Evolutionary conservation across 2,888 invertebrate species (phyloP).

Genomic region (Noctua janthe): DNA sequence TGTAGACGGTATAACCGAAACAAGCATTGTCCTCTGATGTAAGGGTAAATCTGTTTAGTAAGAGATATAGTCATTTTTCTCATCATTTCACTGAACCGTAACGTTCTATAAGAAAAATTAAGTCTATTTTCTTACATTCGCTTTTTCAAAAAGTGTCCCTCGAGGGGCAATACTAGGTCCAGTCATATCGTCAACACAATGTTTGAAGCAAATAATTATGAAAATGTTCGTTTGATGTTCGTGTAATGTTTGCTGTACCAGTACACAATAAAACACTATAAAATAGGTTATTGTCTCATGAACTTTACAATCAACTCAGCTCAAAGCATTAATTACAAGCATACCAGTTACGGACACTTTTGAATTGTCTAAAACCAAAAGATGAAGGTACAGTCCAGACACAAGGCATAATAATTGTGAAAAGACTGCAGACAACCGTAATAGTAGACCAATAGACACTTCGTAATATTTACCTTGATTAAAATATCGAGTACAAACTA

Average conservation of each 20-base stretch:
- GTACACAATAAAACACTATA: not conserved
- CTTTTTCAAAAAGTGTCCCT: not conserved
- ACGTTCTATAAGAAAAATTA: not conserved
- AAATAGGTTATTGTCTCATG: not conserved
- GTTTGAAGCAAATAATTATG: not conserved
- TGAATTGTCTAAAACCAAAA: not conserved
- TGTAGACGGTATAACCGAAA: not conserved
- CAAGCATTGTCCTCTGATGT: constrained; percentile 1
- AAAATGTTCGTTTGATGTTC: not conserved
- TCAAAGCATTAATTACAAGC: not conserved
- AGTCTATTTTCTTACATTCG: not conserved
- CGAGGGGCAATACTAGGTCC: not conserved
- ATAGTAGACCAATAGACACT: not conserved
- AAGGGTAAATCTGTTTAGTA: not conserved
- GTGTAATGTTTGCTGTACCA: not conserved
- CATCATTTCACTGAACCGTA: not conserved
- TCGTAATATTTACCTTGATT: not conserved
- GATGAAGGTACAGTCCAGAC: not conserved
- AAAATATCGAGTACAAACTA: not conserved
- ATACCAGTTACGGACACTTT: not conserved
- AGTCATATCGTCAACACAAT: too few relatives aligned
- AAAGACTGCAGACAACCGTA: not conserved
- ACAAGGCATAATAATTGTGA: not conserved
- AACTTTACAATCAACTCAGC: not conserved
- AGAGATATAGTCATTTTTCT: not conserved